A percentile compares a stretch with the other conserved stretches of the same genome.
phyloP scores from a whole-genome alignment of 2,888 invertebrate species.

The Drosophila eohydei region DNA sequence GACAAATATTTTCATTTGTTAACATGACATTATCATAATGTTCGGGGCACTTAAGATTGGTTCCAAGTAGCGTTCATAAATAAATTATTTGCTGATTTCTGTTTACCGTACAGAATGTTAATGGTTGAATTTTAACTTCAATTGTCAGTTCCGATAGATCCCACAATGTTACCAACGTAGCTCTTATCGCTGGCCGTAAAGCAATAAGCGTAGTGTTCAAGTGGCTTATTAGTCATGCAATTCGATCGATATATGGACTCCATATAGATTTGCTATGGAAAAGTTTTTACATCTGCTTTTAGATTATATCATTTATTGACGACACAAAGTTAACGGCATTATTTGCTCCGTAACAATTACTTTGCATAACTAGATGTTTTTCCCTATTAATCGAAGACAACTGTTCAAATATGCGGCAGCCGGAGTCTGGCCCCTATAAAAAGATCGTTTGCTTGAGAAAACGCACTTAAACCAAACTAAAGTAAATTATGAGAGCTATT shows the following conservation, averaged over 20 bases:
- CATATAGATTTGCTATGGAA: conserved; percentile 19
- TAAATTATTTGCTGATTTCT: neutral
- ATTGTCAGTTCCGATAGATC: conserved; percentile 7
- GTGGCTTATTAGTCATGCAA: conserved; percentile 24
- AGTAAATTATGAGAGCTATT: conserved; percentile 46
- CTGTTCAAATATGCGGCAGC: conserved; percentile 42
- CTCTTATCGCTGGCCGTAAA: conserved; percentile 20
- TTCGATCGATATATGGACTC: conserved; percentile 16
- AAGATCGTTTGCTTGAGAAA: conserved; percentile 13
- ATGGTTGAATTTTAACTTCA: neutral
- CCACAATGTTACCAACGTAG: neutral
- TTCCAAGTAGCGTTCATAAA: neutral
- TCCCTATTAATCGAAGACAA: conserved; percentile 14
- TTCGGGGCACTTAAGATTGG: conserved; percentile 24
- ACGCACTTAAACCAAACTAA: neutral
- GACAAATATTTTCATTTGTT: neutral
- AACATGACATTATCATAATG: conserved; percentile 16
- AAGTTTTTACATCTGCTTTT: conserved; percentile 23
- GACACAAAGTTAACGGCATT: neutral
- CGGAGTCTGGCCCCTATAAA: conserved; percentile 37
- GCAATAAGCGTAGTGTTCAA: neutral
- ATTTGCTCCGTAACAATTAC: conserved; percentile 24
- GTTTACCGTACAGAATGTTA: neutral
- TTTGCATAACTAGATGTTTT: conserved; percentile 26
- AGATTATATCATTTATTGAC: conserved; percentile 31